These are phyloP conservation scores for Plagodis pulveraria DNA, from an alignment of 2,888 invertebrate genomes.

Conservation along the genomic window DNA sequence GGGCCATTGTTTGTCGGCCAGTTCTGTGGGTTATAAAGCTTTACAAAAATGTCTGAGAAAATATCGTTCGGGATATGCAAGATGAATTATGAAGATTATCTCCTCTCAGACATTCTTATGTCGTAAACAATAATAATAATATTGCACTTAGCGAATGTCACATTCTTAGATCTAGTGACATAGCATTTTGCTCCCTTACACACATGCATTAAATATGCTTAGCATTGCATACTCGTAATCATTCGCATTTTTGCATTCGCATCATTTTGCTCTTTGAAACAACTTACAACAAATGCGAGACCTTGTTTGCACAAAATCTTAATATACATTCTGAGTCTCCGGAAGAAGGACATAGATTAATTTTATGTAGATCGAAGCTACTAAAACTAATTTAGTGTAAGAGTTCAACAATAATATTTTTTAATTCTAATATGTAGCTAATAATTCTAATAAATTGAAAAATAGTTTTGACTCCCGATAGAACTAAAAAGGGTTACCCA, in stretches of 20 bases:
- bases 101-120: background rate
- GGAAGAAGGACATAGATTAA: no score
- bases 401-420: no score
- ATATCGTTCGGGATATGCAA: conserved; percentile 20
- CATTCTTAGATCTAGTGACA: conserved; percentile 14
- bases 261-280: conserved; percentile 2
- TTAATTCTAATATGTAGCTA: no score
- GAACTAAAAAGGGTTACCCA: no score
- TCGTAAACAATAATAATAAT: conserved; percentile 2
- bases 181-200: conserved; percentile 14
- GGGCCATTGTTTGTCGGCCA: conserved; percentile 32
- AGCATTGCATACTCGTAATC: conserved; percentile 10
- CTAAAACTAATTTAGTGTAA: no score
- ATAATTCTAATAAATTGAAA: no score
- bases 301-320: background rate
- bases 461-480: no score
- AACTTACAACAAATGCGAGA: no score
- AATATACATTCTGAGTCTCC: no score
- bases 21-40: conserved; percentile 29
- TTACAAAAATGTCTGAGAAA: conserved; percentile 31
- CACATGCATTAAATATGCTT: background rate
- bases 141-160: conserved; percentile 5
- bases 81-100: background rate
- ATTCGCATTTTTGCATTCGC: conserved; percentile 8
- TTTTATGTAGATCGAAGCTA: no score